Conservation (phyloP, 2,113 vertebrate genomes). For the Podocnemis expansa region DNA sequence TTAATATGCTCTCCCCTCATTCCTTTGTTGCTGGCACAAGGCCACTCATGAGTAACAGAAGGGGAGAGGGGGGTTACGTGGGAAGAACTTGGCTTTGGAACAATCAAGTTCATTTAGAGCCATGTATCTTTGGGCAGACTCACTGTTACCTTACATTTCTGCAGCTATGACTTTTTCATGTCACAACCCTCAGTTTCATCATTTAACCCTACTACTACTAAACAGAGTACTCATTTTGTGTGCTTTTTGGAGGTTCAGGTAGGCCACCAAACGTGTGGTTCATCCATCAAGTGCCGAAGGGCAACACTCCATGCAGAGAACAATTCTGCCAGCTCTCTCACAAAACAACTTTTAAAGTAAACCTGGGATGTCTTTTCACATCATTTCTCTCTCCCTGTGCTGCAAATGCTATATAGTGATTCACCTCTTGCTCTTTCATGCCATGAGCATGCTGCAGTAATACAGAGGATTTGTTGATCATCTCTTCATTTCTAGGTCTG, state of each 20-base stretch:
- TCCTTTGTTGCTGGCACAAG: background rate
- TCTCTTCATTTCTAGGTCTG: conserved; percentile 64
- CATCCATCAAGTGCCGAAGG: background rate
- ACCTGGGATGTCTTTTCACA: conserved; percentile 39
- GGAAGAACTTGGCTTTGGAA: background rate
- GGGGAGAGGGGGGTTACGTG: background rate
- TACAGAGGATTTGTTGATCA: conserved; percentile 67
- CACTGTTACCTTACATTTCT: background rate
- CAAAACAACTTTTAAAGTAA: conserved; percentile 32
- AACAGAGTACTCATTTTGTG: background rate
- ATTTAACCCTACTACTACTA: background rate
- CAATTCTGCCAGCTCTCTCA: background rate
- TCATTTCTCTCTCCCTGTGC: conserved; percentile 19
- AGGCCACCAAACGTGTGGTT: background rate
- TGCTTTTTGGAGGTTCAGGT: background rate
- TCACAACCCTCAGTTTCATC: background rate
- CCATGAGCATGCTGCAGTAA: conserved; percentile 64
- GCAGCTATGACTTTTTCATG: background rate
- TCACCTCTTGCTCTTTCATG: conserved; percentile 57
- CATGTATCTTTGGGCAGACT: background rate
- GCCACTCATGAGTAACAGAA: background rate
- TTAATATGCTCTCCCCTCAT: background rate
- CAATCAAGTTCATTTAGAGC: background rate
- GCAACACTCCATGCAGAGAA: conserved; percentile 2
- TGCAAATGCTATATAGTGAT: conserved; percentile 75